Percentiles rank a stretch among this genome's conserved stretches.
These are phyloP conservation scores for Bicyclus anynana DNA, from an alignment of 1,140 invertebrate species.

Conservation along the genomic window DNA sequence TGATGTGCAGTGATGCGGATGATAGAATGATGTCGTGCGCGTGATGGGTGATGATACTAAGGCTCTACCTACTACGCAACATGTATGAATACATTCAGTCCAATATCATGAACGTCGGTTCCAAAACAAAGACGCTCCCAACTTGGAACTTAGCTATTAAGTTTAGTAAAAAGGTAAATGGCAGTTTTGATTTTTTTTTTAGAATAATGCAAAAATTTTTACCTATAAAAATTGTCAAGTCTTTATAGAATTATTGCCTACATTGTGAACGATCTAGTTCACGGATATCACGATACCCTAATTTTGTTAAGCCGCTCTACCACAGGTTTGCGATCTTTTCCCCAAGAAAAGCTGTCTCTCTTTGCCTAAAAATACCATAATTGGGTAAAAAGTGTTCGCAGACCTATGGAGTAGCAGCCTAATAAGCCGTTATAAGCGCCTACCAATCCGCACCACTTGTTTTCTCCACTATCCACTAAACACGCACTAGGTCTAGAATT, in stretches of 20 bases:
- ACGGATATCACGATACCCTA: constrained; percentile 33
- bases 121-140: constrained; percentile 22
- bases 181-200: constrained; percentile 63
- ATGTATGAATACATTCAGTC: constrained; percentile 35
- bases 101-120: constrained; percentile 34
- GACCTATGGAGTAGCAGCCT: background rate
- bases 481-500: constrained; percentile 63
- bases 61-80: constrained; percentile 48
- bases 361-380: constrained; percentile 9
- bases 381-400: background rate
- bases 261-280: constrained; percentile 30
- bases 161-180: constrained; percentile 64
- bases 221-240: constrained; percentile 72
- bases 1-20: constrained; percentile 71
- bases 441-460: constrained; percentile 69
- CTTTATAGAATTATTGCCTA: constrained; percentile 62
- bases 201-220: constrained; percentile 71
- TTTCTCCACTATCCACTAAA: constrained; percentile 51
- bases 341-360: constrained; percentile 5
- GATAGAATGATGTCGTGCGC: constrained; percentile 46
- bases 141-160: constrained; percentile 38
- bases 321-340: constrained; percentile 6
- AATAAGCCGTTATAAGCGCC: constrained; percentile 35
- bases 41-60: constrained; percentile 40
- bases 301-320: constrained; percentile 17